Conservation (phyloP, 2,797 vertebrate species). For the Phrynocephalus guinanensis region DNA sequence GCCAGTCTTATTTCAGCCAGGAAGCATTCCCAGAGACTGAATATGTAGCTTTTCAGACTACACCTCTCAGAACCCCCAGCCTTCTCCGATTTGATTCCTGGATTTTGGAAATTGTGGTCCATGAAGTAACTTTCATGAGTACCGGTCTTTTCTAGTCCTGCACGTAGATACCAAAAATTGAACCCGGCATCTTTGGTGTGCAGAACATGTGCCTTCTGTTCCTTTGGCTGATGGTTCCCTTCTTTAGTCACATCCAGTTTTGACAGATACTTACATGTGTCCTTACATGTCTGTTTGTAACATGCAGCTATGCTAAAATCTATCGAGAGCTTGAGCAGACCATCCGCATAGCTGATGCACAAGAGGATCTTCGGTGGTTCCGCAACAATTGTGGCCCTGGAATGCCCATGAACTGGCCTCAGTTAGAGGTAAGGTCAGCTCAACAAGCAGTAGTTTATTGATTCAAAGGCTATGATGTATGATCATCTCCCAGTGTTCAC, state of each 20-base stretch:
- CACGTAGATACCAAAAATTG: neutral
- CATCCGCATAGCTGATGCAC: slow-evolving; percentile 86
- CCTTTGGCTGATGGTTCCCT: neutral
- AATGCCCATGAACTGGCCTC: slow-evolving; percentile 98
- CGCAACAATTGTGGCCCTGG: slow-evolving; percentile 87
- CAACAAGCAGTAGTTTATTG: rapidly evolving
- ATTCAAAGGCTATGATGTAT: neutral
- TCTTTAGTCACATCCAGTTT: neutral
- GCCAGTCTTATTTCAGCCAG: no score
- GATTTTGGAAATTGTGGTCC: no score
- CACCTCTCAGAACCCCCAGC: no score
- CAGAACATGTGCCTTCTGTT: neutral
- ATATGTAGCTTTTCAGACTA: no score
- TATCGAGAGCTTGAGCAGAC: slow-evolving; percentile 91
- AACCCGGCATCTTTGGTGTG: neutral
- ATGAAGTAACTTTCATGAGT: no score
- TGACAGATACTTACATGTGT: neutral
- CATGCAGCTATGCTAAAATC: slow-evolving; percentile 85
- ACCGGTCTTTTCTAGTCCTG: neutral
- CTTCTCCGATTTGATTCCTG: no score
- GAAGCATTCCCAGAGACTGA: no score
- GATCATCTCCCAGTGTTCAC: neutral
- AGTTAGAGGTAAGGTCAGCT: slow-evolving; percentile 89
- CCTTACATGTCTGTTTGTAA: slow-evolving; percentile 9
- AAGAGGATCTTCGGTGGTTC: slow-evolving; percentile 96